Base-by-base conservation (phyloP, 2,797 vertebrate genomes). In the Danio choprae region DNA sequence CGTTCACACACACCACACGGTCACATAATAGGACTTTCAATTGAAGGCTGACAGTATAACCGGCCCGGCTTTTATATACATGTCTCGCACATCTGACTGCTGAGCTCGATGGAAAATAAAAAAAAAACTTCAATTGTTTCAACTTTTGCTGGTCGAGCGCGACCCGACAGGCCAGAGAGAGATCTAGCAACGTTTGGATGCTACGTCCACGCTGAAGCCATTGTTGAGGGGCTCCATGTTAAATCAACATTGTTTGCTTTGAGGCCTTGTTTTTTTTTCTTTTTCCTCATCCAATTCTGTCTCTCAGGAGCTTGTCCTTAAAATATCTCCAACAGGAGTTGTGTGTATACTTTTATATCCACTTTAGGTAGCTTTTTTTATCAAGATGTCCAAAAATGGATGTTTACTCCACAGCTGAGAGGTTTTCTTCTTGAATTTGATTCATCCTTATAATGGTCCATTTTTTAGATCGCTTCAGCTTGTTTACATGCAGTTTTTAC, bases 171-270 rank as follows among this genome's bases (percentile, higher is more conserved):
- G 85, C 87, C 90, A 88, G 74, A 94, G 92, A 93, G 90, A 91
- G 83, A 94, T 94, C 93, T 90, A 91, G 92, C 90, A 94, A 88
- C 65, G 84, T 87, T 88, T 85, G 84, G 91, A 91, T 18, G 38
- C 81, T 86, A 53, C 40, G 77, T 80, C 86, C 83, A 63, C 75
- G 84, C 87, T 87, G 88, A 87, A 74, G 84, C 87, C 87, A 90
- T 93, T 93, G 90, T 93, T 91, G 85, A 41, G 77, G 50, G 88
- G 86, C 74, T 87, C 44, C n/a, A 75, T 89, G 88, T 84, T 84
- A 87, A 92, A 92, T 86, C 87, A 77, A 86, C 77, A 90, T 87
- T 91, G 90, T 93, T 91, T 89, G 79, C 86, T 83, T 76, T 60
- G 56, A 56, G 20, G 43, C 44, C 74, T 79, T 84, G 60, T 73